phyloP scores from a whole-genome alignment of 2,797 vertebrate genomes.

The Neoniphon sammara region DNA sequence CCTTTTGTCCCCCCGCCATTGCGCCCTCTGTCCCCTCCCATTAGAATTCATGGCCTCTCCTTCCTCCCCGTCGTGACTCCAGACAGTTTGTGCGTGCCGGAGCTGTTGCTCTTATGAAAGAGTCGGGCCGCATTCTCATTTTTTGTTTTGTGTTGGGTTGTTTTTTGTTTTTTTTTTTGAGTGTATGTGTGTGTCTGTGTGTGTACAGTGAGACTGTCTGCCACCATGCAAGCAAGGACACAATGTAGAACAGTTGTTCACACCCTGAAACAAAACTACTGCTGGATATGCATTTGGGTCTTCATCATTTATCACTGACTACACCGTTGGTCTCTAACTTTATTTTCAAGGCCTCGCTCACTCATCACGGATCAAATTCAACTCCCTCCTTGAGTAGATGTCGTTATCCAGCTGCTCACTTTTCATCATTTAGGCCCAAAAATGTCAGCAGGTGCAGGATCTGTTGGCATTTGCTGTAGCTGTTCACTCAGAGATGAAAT shows the following conservation, averaged over 20 bases:
- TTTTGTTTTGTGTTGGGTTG: neutral
- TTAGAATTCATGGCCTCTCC: conserved; percentile 30
- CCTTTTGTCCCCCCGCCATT: conserved; percentile 6
- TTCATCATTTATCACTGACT: neutral
- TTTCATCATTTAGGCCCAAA: neutral
- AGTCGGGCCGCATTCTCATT: conserved; percentile 28
- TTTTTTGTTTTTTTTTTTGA: neutral
- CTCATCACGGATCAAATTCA: neutral
- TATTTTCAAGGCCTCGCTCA: neutral
- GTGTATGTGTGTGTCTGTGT: neutral
- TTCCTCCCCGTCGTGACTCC: conserved; percentile 13
- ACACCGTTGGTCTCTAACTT: neutral
- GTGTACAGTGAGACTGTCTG: conserved; percentile 16
- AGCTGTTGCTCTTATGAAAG: conserved; percentile 13
- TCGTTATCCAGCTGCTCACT: neutral
- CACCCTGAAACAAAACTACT: conserved; percentile 16
- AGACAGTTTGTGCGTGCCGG: conserved; percentile 32
- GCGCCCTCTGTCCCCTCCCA: neutral
- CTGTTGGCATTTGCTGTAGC: conserved; percentile 19
- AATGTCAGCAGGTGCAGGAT: conserved; percentile 16
- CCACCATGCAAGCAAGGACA: conserved; percentile 36
- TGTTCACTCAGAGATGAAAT: conserved; percentile 5
- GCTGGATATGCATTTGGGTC: neutral
- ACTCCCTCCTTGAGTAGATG: neutral
- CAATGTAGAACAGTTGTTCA: conserved; percentile 1